Conservation (phyloP, 64 coral and sea anemone genomes). For the Anthopleura sola region DNA sequence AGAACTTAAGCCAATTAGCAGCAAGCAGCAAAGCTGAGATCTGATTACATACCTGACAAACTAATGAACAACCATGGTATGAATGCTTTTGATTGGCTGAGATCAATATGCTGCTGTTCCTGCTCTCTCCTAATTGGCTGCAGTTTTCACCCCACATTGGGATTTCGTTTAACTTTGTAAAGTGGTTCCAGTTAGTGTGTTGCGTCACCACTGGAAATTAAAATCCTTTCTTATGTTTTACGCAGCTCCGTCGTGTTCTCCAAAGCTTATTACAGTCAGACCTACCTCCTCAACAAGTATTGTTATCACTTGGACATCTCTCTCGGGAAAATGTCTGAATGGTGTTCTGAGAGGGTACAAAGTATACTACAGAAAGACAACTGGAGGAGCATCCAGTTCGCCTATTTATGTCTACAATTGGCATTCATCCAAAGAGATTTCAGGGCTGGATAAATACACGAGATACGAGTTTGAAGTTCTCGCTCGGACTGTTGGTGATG, state of each 20-base stretch:
- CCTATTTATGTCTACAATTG: not conserved
- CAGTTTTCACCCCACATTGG: no score
- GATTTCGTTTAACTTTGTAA: no score
- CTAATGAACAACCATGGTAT: no score
- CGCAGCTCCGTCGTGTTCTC: slow-evolving; percentile 1
- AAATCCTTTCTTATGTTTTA: not conserved
- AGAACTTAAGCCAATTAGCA: no score
- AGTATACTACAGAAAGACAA: not conserved
- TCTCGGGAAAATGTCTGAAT: not conserved
- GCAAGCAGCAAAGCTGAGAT: no score
- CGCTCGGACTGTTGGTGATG: not conserved
- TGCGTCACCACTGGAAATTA: no score
- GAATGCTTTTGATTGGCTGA: no score
- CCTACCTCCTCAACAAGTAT: not conserved
- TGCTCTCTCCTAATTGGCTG: no score
- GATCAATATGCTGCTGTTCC: no score
- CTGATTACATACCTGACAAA: no score
- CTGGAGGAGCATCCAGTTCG: not conserved
- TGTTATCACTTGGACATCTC: not conserved
- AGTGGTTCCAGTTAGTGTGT: no score
- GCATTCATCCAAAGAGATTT: not conserved
- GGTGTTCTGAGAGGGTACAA: not conserved
- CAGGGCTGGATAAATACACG: not conserved
- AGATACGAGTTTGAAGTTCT: not conserved
- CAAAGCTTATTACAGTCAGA: not conserved